These are phyloP conservation scores for Chloroceryle inda DNA, from an alignment of 2,797 vertebrate genomes.

Conservation along the genomic window DNA sequence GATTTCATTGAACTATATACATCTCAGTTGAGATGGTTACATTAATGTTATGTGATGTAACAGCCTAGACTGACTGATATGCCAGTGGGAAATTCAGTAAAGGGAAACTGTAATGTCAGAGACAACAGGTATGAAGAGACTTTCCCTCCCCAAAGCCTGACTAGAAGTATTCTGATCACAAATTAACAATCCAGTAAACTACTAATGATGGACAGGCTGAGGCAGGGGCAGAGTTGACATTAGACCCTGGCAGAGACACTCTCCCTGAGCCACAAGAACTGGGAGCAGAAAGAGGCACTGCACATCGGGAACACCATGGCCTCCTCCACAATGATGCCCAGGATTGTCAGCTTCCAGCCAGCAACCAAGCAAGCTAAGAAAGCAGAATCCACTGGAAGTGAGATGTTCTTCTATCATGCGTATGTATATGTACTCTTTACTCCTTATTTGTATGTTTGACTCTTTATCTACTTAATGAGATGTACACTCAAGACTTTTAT, in stretches of 20 bases:
- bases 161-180: not conserved
- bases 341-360: not conserved
- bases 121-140: not conserved
- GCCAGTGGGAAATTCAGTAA: not conserved
- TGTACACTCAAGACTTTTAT: not conserved
- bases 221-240: rapidly evolving
- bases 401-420: not conserved
- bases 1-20: not conserved
- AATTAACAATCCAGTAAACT: not conserved
- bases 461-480: not conserved
- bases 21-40: not conserved
- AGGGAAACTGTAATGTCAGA: not conserved
- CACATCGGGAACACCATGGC: not conserved
- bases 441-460: not conserved
- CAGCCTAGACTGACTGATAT: not conserved
- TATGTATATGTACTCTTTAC: rapidly evolving
- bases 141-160: not conserved
- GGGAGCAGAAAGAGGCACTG: not conserved
- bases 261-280: rapidly evolving
- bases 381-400: not conserved
- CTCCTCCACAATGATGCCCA: not conserved
- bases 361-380: not conserved
- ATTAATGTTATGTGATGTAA: not conserved
- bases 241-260: not conserved
- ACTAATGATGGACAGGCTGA: not conserved